Base-by-base conservation (phyloP, 2,888 invertebrate species). In the Clostera curtula region DNA sequence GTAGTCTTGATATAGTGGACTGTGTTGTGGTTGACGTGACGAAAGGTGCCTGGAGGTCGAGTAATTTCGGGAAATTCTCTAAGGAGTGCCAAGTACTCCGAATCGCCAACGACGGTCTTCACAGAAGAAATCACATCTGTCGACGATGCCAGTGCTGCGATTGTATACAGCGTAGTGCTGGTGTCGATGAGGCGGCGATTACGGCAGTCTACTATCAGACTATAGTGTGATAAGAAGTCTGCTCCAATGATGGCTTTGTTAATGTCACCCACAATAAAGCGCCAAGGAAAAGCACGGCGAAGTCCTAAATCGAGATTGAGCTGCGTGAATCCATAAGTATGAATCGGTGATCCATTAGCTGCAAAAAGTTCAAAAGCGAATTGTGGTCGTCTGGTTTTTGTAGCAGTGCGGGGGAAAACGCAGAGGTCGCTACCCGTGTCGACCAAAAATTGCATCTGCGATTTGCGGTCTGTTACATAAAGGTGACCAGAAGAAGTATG, bases 401-500 rank as follows among this genome's bases (percentile, higher is more conserved):
- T 7, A 7, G 18, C 18, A 3, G 18, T n/a, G 3, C 18, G 18
- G 3, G 18, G 18, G 7, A 3, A 18, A 3, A 18, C 18, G 8
- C 7, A 18, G 7, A n/a, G n/a, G n/a, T n/a, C n/a, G n/a, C n/a
- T n/a, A n/a, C n/a, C n/a, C n/a, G n/a, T n/a, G n/a, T n/a, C n/a
- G n/a, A 29, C 39, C 36, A 53, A 31, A 29, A 34, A 54, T 19
- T 35, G 40, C 11, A 32, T 27, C 21, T 51, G 47, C 2, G 45
- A 24, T 3, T 9, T 32, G 4, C 27, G 28, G 15, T 56, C 54
- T 1, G 39, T 43, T 5, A 56, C 27, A 25, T 51, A 51, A 17
- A 50, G 26, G 32, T 49, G 48, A 40, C 50, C 25, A 7, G 45
- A 18, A 6, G 24, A 9, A 28, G 29, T 26, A 20, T 19, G 30